Percentiles rank a stretch among this genome's conserved stretches.
Evolutionary conservation across 2,888 invertebrate genomes (phyloP).

Genomic region (Pterobdella sp.): DNA sequence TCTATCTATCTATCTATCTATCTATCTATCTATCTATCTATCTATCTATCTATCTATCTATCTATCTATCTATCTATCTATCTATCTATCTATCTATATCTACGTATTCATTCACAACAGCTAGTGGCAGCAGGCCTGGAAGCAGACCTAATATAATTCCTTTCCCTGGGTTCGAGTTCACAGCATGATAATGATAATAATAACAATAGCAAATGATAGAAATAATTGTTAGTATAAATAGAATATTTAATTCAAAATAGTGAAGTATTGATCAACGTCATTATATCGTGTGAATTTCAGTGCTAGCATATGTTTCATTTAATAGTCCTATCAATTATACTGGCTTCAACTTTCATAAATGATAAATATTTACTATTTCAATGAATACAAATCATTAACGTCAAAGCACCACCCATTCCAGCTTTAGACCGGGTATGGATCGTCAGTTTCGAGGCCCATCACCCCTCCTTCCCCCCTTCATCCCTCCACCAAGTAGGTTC

Average conservation of each 20-base stretch:
- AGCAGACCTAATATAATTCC: background rate
- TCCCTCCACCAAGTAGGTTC: background rate
- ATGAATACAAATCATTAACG: background rate
- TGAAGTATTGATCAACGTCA: too few relatives aligned
- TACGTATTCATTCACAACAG: background rate
- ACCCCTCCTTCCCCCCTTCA: background rate
- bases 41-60: background rate
- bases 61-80: background rate
- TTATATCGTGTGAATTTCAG: too few relatives aligned
- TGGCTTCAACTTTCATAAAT: background rate
- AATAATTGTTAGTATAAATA: too few relatives aligned
- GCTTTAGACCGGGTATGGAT: background rate
- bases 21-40: too few relatives aligned
- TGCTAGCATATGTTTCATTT: too few relatives aligned
- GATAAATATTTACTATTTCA: background rate
- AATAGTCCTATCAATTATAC: background rate
- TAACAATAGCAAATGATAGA: too few relatives aligned
- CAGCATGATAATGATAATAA: too few relatives aligned
- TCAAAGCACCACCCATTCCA: background rate
- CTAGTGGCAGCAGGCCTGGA: background rate
- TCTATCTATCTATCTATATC: background rate
- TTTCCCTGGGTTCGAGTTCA: constrained; percentile 4
- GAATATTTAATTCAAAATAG: too few relatives aligned
- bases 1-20: background rate
- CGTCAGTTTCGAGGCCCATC: background rate